phyloP scores from a whole-genome alignment of 1,140 invertebrate species.

The Drosophila littoralis region DNA sequence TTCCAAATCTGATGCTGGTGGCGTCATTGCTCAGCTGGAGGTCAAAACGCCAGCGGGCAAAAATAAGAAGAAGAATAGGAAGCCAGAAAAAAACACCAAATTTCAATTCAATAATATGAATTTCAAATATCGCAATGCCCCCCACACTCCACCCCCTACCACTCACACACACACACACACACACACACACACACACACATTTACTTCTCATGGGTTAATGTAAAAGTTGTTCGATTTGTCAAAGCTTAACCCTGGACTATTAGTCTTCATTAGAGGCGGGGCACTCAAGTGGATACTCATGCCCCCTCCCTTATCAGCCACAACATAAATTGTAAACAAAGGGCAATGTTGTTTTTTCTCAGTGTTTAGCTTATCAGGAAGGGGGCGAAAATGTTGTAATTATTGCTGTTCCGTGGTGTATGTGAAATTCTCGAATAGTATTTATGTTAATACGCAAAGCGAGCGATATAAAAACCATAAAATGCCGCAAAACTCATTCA shows the following conservation, averaged over 20 bases:
- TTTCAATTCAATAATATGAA: slow-evolving; percentile 69
- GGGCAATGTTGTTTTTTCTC: neutral
- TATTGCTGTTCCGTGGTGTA: slow-evolving; percentile 16
- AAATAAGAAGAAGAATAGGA: slow-evolving; percentile 17
- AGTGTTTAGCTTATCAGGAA: slow-evolving; percentile 4
- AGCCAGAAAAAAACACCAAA: slow-evolving; percentile 22
- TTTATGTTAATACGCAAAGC: slow-evolving; percentile 46
- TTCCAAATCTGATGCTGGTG: slow-evolving; percentile 43
- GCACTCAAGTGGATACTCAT: neutral
- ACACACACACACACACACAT: neutral
- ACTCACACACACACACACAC: neutral
- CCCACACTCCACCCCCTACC: neutral
- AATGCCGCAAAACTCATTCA: slow-evolving; percentile 56
- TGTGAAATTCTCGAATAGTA: slow-evolving; percentile 40
- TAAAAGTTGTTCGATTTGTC: slow-evolving; percentile 69
- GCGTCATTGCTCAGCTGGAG: slow-evolving; percentile 60
- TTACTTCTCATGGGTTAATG: slow-evolving; percentile 20
- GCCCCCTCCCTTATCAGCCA: neutral
- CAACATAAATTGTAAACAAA: neutral
- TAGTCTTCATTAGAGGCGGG: slow-evolving; percentile 54
- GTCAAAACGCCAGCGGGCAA: slow-evolving; percentile 50
- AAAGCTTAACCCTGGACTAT: slow-evolving; percentile 53
- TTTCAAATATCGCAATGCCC: slow-evolving; percentile 62
- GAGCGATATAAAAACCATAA: slow-evolving; percentile 56
- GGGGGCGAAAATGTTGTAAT: slow-evolving; percentile 24